Evolutionary conservation across 1,140 invertebrate species (phyloP).

Genomic region (Drosophila kurseongensis): DNA sequence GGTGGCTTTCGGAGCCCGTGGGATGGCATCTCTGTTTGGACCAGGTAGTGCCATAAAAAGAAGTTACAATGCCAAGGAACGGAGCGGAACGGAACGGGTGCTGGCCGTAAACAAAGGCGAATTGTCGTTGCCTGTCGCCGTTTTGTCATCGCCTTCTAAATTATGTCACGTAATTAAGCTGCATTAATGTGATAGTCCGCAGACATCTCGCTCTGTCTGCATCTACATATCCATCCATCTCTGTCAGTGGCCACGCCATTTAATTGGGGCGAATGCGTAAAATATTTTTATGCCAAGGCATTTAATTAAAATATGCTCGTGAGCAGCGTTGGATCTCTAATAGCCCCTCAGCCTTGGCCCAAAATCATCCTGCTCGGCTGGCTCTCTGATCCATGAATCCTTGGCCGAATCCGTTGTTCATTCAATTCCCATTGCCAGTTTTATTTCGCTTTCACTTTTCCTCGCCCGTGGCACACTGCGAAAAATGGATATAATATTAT

Average conservation of each 20-base stretch:
- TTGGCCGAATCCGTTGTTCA: background rate
- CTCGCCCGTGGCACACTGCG: background rate
- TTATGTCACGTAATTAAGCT: conserved; percentile 74
- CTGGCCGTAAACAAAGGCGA: conserved; percentile 52
- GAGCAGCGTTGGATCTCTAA: conserved; percentile 23
- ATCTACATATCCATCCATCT: conserved; percentile 9
- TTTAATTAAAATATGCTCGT: conserved; percentile 71
- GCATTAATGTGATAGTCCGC: conserved; percentile 55
- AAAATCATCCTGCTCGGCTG: background rate
- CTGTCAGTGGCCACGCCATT: background rate
- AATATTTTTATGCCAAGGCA: conserved; percentile 52
- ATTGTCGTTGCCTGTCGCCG: conserved; percentile 41
- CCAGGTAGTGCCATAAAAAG: conserved; percentile 51
- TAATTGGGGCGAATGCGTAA: background rate
- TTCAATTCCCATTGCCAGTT: conserved; percentile 12
- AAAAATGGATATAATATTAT: background rate
- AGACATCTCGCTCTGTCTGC: background rate
- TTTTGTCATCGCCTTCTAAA: conserved; percentile 64
- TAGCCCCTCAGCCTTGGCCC: background rate
- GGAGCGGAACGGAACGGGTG: background rate
- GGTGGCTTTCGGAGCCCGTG: background rate
- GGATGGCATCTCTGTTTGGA: conserved; percentile 4
- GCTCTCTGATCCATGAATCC: background rate
- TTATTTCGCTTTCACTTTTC: background rate
- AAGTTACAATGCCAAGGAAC: conserved; percentile 48